phyloP scores from a whole-genome alignment of 2,888 invertebrate species.

The Lottia scabra region DNA sequence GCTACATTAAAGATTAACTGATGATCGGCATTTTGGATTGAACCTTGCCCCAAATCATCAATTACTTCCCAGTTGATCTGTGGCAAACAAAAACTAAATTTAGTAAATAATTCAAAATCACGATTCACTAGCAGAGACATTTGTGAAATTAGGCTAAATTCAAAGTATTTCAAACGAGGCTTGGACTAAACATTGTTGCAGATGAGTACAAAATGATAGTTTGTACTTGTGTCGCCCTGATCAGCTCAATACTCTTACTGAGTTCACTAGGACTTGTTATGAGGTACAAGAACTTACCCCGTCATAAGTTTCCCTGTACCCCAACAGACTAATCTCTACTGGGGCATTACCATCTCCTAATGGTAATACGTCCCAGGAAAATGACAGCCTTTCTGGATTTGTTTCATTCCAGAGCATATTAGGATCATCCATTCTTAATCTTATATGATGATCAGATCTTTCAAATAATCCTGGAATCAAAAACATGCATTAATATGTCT shows the following conservation, averaged over 20 bases:
- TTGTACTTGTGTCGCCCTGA: too few relatives aligned
- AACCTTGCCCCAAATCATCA: conserved; percentile 22
- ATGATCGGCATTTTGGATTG: conserved; percentile 21
- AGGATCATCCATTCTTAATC: neutral
- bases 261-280: too few relatives aligned
- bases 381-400: neutral
- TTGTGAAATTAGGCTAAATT: too few relatives aligned
- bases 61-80: conserved; percentile 28
- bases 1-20: conserved; percentile 34
- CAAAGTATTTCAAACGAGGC: too few relatives aligned
- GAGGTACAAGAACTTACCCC: neutral
- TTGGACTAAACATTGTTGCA: too few relatives aligned
- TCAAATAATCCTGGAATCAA: neutral
- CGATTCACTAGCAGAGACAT: too few relatives aligned
- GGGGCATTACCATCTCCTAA: conserved; percentile 11
- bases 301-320: conserved; percentile 48
- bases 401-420: neutral
- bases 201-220: too few relatives aligned
- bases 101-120: too few relatives aligned
- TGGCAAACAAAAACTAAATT: too few relatives aligned
- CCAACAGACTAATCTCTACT: conserved; percentile 52
- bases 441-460: neutral
- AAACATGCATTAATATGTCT: too few relatives aligned
- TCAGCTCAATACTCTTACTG: too few relatives aligned
- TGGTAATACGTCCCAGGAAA: neutral